These are phyloP conservation scores for Heliothis subflexa DNA, from an alignment of 1,140 invertebrate species.

Conservation along the genomic window DNA sequence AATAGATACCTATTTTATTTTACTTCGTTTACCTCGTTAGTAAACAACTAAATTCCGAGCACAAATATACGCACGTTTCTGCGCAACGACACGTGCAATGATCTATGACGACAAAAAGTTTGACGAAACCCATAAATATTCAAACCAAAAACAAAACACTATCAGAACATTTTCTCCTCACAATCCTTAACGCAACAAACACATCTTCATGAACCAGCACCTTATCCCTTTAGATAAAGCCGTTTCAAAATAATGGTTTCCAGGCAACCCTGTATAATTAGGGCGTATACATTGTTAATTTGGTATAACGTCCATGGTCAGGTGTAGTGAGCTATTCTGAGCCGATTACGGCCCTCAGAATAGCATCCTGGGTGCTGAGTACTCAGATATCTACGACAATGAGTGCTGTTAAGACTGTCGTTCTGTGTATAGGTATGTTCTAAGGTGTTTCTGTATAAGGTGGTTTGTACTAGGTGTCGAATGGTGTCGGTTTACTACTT, in stretches of 20 bases:
- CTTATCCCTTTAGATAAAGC: conserved; percentile 11
- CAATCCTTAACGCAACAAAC: not conserved
- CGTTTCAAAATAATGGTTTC: not conserved
- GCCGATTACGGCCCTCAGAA: conserved; percentile 40
- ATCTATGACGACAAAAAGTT: too few relatives aligned
- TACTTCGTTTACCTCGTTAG: too few relatives aligned
- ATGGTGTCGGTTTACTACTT: not conserved
- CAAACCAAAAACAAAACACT: not conserved
- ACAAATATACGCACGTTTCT: too few relatives aligned
- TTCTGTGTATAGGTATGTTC: not conserved
- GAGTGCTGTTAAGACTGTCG: not conserved
- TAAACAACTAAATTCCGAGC: too few relatives aligned
- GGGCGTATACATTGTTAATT: conserved; percentile 46
- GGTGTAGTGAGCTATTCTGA: conserved; percentile 43
- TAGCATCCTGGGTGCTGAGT: conserved; percentile 26
- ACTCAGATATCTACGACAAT: conserved; percentile 11
- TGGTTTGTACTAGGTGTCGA: not conserved
- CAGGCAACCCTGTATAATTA: conserved; percentile 27
- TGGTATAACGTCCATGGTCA: conserved; percentile 48
- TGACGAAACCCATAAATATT: too few relatives aligned
- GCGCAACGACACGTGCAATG: too few relatives aligned
- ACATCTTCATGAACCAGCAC: not conserved
- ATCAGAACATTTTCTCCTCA: not conserved
- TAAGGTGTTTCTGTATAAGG: too few relatives aligned
- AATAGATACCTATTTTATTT: too few relatives aligned